Base-by-base conservation (phyloP, 2,888 invertebrate genomes). In the Hydriomena furcata region DNA sequence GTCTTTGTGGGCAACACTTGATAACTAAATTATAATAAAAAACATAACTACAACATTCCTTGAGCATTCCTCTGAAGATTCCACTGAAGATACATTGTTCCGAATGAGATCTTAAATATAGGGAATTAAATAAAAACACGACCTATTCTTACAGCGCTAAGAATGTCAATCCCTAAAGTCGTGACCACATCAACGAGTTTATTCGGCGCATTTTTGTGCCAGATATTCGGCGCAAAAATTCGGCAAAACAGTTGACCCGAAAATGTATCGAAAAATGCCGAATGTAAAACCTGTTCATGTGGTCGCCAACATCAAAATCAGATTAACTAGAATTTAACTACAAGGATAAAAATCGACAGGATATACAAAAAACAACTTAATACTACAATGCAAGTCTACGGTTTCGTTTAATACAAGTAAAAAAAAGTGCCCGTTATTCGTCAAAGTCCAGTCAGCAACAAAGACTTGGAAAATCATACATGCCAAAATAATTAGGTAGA, bases 11-110 rank as follows among this genome's bases (percentile, higher is more conserved):
- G 49, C 46, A 58, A 55, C 53, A 53, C 58, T 56, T 53, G 49
- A 45, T 49, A 48, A 54, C 46, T 52, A 51, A 56, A 36, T 55
- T 55, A 52, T n/a, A n/a, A n/a, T n/a, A 55, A 37, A 45, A 52
- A 54, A 41, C 52, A 51, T 48, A 58, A 63, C 63, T 44, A 58
- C 37, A 82, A 82, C 79, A 80, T 66, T 81, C 79, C 82, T 84
- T 84, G 85, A 86, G 85, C 86, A 84, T 66, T 62, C 48, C n/a
- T n/a, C n/a, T n/a, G n/a, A n/a, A 59, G 61, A 60, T 50, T 50
- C 54, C 49, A 62, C 63, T 58, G 55, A 69, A 65, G 76, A 78
- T 79, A 76, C 80, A 84, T 84, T 82, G 82, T 76, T 76, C 66
- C 68, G 73, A 60, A 66, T 68, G 72, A 79, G 75, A 80, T 76